Evolutionary conservation across 1,140 invertebrate species (phyloP), one percentile per base, ranked within the genome.

Genomic region (Drosophila punjabiensis): DNA sequence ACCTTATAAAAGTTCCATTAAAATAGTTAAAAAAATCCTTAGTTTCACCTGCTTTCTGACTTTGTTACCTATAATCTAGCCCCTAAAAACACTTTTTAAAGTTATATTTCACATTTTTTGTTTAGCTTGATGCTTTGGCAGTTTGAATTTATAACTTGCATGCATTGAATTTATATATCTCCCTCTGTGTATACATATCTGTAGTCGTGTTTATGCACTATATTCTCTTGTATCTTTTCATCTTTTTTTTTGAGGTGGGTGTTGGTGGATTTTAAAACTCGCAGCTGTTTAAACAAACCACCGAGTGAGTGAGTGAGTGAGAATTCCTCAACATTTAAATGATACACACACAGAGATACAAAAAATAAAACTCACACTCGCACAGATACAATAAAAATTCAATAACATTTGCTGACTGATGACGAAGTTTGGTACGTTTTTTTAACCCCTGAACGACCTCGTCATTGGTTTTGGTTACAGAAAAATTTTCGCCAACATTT

Each of bases 201-300:
- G 56, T 73, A 79, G 86, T 76, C 66, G 69, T 88, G 76, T 81
- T 74, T 82, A 76, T 83, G 77, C 76, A 68, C 64, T 50, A 41
- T 58, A 24, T 20, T 32, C 30, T 30, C 35, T 13, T 28, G n/a
- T 48, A 13, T 43, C 11, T 53, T 30, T 9, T n/a, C 48, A 52
- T 18, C 18, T 45, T 9, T 14, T 14, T 35, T 55, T 48, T 30
- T 52, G 52, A 58, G 39, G 81, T 74, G 76, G 73, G 79, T 59
- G 47, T 60, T 30, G 28, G 16, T 30, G 63, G 28, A 47, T 76
- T 63, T 70, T 43, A 35, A 55, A 73, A 63, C 60, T 66, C 33
- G 66, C 83, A 87, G 84, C 84, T 87, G 84, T 87, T 87, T 87
- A 89, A 87, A 87, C 81, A 87, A 78, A 78, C 37, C 39, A 60